These are phyloP conservation scores for Stenolophus ochropezus DNA, from an alignment of 2,888 invertebrate species.

Conservation along the genomic window DNA sequence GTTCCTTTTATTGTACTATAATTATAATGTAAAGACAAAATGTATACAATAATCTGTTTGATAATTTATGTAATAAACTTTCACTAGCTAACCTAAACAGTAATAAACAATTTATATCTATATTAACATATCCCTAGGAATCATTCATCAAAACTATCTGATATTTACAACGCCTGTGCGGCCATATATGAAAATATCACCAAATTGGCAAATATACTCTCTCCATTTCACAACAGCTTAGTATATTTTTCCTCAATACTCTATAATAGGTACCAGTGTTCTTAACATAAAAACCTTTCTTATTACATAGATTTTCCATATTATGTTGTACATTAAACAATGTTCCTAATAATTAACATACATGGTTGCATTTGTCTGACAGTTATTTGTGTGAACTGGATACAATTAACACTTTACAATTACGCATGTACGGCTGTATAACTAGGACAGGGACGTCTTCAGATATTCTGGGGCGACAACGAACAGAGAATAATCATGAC, in stretches of 20 bases:
- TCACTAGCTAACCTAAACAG: slow-evolving; percentile 56
- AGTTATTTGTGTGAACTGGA: slow-evolving; percentile 25
- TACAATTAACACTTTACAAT: slow-evolving; percentile 41
- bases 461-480: slow-evolving; percentile 29
- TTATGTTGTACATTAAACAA: slow-evolving; percentile 59
- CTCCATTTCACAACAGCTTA: slow-evolving; percentile 49
- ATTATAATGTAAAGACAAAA: slow-evolving; percentile 60
- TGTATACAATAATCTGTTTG: slow-evolving; percentile 60
- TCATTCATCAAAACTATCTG: slow-evolving; percentile 59
- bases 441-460: slow-evolving; percentile 38
- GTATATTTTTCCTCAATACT: slow-evolving; percentile 58
- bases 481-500: slow-evolving; percentile 34
- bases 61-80: slow-evolving; percentile 61
- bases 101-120: slow-evolving; percentile 60
- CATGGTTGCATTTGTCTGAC: slow-evolving; percentile 42
- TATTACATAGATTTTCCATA: slow-evolving; percentile 53
- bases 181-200: slow-evolving; percentile 60
- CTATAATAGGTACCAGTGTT: slow-evolving; percentile 56
- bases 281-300: slow-evolving; percentile 57
- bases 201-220: slow-evolving; percentile 59
- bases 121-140: slow-evolving; percentile 60
- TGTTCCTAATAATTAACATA: slow-evolving; percentile 55
- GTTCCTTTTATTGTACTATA: slow-evolving; percentile 59
- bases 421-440: slow-evolving; percentile 11
- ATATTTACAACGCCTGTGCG: slow-evolving; percentile 57